phyloP scores from a whole-genome alignment of 2,113 vertebrate genomes.

The Datnioides undecimradiatus region DNA sequence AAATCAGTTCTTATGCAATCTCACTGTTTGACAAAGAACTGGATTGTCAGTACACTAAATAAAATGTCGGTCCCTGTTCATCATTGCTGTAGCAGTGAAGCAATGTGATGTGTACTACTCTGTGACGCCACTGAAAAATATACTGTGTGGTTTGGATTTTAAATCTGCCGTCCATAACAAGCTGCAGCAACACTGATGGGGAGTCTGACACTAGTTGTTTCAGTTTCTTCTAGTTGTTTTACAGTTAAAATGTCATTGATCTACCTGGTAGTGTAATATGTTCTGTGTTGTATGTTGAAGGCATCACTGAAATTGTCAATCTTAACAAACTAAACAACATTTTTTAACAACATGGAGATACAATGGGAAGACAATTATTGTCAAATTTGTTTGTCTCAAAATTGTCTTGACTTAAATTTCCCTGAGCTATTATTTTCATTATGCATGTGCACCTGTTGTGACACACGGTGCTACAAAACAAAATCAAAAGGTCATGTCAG shows the following conservation, averaged over 20 bases:
- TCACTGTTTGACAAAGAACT: slow-evolving; percentile 31
- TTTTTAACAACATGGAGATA: neutral
- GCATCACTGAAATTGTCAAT: neutral
- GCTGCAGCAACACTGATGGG: neutral
- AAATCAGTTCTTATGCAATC: slow-evolving; percentile 24
- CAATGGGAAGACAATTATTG: neutral
- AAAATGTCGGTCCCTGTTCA: slow-evolving; percentile 23
- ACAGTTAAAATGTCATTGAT: neutral
- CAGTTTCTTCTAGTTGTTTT: neutral
- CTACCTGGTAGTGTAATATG: neutral
- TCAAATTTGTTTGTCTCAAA: neutral
- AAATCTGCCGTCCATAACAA: neutral
- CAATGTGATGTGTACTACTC: neutral
- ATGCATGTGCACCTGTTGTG: too few species aligned
- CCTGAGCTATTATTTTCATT: too few species aligned
- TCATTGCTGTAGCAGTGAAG: slow-evolving; percentile 6
- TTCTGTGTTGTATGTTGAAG: neutral
- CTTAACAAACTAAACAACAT: neutral
- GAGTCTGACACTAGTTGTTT: neutral
- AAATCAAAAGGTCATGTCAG: too few species aligned
- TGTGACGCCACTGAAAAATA: neutral
- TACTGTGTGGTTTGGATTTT: slow-evolving; percentile 1
- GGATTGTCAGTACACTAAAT: slow-evolving; percentile 6
- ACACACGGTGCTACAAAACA: too few species aligned
- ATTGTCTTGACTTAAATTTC: neutral